Base-by-base conservation (phyloP, 92 coral and sea anemone species). In the Siderastrea siderea region DNA sequence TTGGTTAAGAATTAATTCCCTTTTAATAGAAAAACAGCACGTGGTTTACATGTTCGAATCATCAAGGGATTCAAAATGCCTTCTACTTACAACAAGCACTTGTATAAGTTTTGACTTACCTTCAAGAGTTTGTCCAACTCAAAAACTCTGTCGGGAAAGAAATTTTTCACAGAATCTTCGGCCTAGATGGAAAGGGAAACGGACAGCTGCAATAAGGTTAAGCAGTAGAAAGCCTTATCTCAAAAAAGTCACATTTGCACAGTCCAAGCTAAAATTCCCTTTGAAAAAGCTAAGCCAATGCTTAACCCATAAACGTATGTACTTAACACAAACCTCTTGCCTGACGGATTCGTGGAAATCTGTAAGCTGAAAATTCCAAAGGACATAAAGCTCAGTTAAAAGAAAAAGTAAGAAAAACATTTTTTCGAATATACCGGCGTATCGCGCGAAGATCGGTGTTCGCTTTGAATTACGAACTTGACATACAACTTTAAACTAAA, bases 141-240 rank as follows among this genome's bases (percentile, higher is more conserved):
- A 87, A 95, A 70, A 57, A 98, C 99, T 83, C 94, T 95, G 61
- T 93, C 91, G 1, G 99, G 99, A 68, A 98, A 98, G 80, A 91
- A 91, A 84, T 96, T 93, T 69, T 95, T 98, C 69, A 98, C 94
- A 12, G 95, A 87, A 81, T 92, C 97, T 83, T 98, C 98, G 8
- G 98, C 98, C 99, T 98, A 76, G 43, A 59, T 10, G 75, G 15
- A 60, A 82, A 46, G 66, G 70, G 45, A 45, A 55, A 17, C 4
- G 47, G n/a, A 26, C 11, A 45, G 44, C 45, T 6, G 73, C 43
- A 43, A 13, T 13, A 45, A 15, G 14, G 4, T 26, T 26, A 26
- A 26, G 38, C 38, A 0, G 38, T 26, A 26, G 0, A 26, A 26
- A 26, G 38, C 38, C 38, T 26, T 26, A 26, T 26, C 38, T 26